phyloP scores from a whole-genome alignment of 2,888 invertebrate genomes.

The Drosophila bunnanda region DNA sequence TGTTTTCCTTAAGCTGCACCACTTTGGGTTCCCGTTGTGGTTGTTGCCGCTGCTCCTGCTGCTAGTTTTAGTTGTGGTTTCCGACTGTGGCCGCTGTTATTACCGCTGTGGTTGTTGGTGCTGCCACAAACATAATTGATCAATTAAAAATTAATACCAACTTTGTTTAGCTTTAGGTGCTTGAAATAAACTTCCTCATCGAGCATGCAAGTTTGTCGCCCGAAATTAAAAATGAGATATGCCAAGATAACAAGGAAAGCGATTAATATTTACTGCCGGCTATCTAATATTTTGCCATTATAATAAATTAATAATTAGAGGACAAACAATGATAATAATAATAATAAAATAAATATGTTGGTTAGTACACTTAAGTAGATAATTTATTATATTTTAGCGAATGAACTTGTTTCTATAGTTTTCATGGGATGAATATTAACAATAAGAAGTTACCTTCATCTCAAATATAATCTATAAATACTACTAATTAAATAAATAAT shows the following conservation, averaged over 20 bases:
- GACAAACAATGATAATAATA: not conserved
- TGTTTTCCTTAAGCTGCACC: conserved; percentile 62
- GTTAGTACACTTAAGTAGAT: too few relatives aligned
- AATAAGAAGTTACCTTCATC: too few relatives aligned
- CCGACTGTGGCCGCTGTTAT: conserved; percentile 22
- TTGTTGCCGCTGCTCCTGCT: conserved; percentile 4
- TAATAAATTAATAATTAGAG: conserved; percentile 1
- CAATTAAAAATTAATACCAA: conserved; percentile 77
- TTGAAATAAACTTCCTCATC: conserved; percentile 58
- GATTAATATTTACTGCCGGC: conserved; percentile 6
- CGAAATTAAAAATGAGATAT: conserved; percentile 10
- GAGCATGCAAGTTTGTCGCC: conserved; percentile 18
- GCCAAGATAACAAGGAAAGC: conserved; percentile 17
- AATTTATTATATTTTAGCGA: too few relatives aligned
- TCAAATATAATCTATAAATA: too few relatives aligned
- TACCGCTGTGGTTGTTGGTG: conserved; percentile 26
- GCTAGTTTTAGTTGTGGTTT: conserved; percentile 28
- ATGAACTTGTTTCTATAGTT: too few relatives aligned
- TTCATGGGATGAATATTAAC: too few relatives aligned
- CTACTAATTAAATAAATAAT: too few relatives aligned
- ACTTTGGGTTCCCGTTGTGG: conserved; percentile 25
- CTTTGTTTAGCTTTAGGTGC: conserved; percentile 68
- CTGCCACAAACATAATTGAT: conserved; percentile 67
- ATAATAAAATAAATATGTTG: not conserved
- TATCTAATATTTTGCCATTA: not conserved